Conservation (phyloP, 2,797 vertebrate genomes). For the Channa striata region DNA sequence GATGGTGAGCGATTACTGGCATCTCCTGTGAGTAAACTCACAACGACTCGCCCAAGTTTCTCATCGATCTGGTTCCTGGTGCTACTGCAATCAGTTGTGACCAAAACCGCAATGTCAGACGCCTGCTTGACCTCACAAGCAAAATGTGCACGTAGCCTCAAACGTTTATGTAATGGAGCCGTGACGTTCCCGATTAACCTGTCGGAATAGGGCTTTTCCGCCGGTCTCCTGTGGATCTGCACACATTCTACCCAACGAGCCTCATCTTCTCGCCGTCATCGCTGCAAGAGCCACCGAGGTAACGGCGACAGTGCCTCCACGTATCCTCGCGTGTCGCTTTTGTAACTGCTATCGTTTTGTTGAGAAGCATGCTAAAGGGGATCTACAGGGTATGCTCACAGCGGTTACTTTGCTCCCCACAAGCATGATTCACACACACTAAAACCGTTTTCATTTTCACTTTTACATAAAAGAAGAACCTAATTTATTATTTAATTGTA, state of each 20-base stretch:
- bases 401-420: background rate
- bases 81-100: slow-evolving; percentile 33
- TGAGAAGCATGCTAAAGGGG: too few relatives aligned
- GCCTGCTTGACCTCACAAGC: slow-evolving; percentile 12
- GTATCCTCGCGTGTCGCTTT: too few relatives aligned
- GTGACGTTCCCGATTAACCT: background rate
- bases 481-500: background rate
- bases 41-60: slow-evolving; percentile 29
- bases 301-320: too few relatives aligned
- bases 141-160: slow-evolving; percentile 25
- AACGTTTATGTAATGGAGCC: slow-evolving; percentile 26
- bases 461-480: background rate
- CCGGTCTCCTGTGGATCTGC: background rate
- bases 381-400: background rate
- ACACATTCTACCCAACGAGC: background rate
- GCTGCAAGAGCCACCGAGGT: too few relatives aligned
- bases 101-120: slow-evolving; percentile 18
- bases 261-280: background rate
- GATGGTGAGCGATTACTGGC: slow-evolving; percentile 23
- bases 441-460: too few relatives aligned
- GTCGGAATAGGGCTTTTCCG: background rate
- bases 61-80: slow-evolving; percentile 6
- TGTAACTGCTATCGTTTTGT: too few relatives aligned
- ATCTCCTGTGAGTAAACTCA: slow-evolving; percentile 27
- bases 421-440: background rate